Evolutionary conservation across 2,113 vertebrate genomes (phyloP).

Genomic region (Bettongia penicillata): DNA sequence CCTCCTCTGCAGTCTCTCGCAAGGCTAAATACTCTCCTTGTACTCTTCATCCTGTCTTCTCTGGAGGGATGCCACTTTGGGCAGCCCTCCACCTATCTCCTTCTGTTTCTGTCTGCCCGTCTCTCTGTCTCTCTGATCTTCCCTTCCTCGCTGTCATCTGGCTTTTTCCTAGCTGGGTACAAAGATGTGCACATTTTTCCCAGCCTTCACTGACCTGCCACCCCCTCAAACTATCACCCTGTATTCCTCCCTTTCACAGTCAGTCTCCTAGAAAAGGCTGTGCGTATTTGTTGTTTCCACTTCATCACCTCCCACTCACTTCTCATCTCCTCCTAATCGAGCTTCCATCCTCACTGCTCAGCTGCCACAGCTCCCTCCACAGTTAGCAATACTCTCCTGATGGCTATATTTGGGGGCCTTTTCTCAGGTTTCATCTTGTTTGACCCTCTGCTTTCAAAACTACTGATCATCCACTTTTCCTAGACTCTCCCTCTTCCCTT

Average conservation of each 20-base stretch:
- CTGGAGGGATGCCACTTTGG: background rate
- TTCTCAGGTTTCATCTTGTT: background rate
- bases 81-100: background rate
- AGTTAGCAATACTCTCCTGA: background rate
- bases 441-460: background rate
- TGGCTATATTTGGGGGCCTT: background rate
- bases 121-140: background rate
- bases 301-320: conserved; percentile 1
- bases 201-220: background rate
- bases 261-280: background rate
- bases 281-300: background rate
- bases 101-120: background rate
- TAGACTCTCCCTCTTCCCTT: background rate
- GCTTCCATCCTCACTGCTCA: background rate
- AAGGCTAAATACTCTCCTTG: background rate
- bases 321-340: background rate
- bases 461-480: background rate
- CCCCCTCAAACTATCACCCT: background rate
- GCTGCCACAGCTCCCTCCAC: background rate
- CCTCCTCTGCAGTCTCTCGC: background rate
- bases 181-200: background rate
- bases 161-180: background rate
- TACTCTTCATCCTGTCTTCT: background rate
- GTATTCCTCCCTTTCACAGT: background rate
- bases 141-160: background rate